phyloP scores from a whole-genome alignment of 1,140 invertebrate species.

The Atta colombica region DNA sequence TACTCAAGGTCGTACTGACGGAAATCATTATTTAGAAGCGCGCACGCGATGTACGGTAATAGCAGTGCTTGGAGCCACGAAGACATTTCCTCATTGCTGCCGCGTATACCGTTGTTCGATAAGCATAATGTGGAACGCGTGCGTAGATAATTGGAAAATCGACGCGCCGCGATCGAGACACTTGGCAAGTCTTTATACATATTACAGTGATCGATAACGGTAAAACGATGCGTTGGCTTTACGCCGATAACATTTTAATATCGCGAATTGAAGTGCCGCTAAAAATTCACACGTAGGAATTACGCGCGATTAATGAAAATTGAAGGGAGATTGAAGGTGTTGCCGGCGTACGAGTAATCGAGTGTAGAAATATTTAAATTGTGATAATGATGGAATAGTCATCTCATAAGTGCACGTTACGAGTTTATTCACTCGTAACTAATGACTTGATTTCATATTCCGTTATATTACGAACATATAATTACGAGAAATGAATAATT shows the following conservation, averaged over 20 bases:
- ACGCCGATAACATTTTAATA: slow-evolving; percentile 52
- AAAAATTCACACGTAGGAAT: slow-evolving; percentile 47
- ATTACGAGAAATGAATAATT: slow-evolving; percentile 51
- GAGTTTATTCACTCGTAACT: slow-evolving; percentile 61
- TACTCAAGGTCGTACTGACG: slow-evolving; percentile 68
- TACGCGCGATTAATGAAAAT: slow-evolving; percentile 63
- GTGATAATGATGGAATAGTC: slow-evolving; percentile 59
- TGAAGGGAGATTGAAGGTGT: slow-evolving; percentile 50
- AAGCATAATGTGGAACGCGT: slow-evolving; percentile 75
- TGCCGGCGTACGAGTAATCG: slow-evolving; percentile 34
- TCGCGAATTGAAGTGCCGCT: slow-evolving; percentile 7
- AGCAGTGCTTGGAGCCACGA: slow-evolving; percentile 21
- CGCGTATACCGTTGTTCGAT: slow-evolving; percentile 80
- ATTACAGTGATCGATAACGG: slow-evolving; percentile 75
- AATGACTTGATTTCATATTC: slow-evolving; percentile 62
- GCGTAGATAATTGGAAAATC: slow-evolving; percentile 77
- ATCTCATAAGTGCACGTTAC: slow-evolving; percentile 55
- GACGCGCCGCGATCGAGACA: slow-evolving; percentile 72
- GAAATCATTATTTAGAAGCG: slow-evolving; percentile 75
- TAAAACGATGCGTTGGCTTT: slow-evolving; percentile 68
- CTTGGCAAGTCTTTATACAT: slow-evolving; percentile 72
- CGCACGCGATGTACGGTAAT: slow-evolving; percentile 56
- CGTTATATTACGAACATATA: slow-evolving; percentile 45
- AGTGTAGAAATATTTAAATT: slow-evolving; percentile 61
- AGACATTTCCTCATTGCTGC: slow-evolving; percentile 81